These are phyloP conservation scores for Uria aalge DNA, from an alignment of 2,113 vertebrate species.

Conservation along the genomic window DNA sequence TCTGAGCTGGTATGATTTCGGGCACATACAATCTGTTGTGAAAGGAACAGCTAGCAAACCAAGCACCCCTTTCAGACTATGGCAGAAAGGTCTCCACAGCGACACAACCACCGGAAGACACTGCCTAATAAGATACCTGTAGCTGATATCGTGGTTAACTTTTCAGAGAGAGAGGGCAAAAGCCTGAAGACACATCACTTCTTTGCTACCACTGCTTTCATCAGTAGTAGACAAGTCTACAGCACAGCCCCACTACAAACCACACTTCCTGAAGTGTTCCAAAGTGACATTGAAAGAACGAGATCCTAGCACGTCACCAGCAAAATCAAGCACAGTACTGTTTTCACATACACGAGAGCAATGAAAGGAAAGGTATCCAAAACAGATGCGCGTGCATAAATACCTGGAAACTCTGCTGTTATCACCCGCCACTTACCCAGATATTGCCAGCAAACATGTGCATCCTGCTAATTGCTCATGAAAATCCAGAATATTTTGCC, in stretches of 20 bases:
- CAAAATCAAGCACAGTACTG: constrained; percentile 21
- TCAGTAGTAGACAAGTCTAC: neutral
- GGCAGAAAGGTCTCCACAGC: neutral
- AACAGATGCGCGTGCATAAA: constrained; percentile 22
- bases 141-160: neutral
- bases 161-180: neutral
- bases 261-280: neutral
- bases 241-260: neutral
- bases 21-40: no score
- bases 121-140: neutral
- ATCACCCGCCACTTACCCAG: constrained; percentile 22
- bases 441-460: constrained; percentile 23
- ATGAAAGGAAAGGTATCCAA: constrained; percentile 34
- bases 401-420: constrained; percentile 38
- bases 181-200: neutral
- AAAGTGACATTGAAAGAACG: neutral
- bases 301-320: neutral
- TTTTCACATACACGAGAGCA: constrained; percentile 30
- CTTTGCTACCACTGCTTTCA: neutral
- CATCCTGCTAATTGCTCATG: constrained; percentile 17
- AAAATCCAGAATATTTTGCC: constrained; percentile 23
- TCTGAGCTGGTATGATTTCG: neutral
- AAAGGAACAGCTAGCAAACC: neutral
- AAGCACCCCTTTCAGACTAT: neutral
- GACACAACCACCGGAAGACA: neutral